Base-by-base conservation (phyloP, 2,888 invertebrate genomes). In the Dioctria rufipes region DNA sequence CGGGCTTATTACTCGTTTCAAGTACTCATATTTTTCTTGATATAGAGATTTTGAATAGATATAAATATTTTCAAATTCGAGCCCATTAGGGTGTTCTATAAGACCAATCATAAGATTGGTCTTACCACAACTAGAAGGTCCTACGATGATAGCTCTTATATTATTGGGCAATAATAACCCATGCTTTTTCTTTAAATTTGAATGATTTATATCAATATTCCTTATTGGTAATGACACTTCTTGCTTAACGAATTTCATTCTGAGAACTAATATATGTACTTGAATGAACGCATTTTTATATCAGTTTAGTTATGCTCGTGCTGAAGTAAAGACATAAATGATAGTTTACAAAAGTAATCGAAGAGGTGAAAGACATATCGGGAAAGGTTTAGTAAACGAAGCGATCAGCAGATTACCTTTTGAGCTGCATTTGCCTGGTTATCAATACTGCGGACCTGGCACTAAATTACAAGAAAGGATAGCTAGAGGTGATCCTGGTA, bases 121-220 rank as follows among this genome's bases (percentile, higher is more conserved):
- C 84, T 88, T 88, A 2, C 88, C 87, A 82, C 85, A 87, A 79
- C 85, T 86, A n/a, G 86, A 86, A 54, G 87, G 86, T 9, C 87
- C 87, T 6, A 85, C 83, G 80, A 88, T 84, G n/a, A 88, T 67
- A 11, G 78, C 83, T 69, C 83, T 66, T 71, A 84, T 82, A 60
- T 81, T 80, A 75, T 83, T 83, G 60, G 87, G 86, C 67, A 87
- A 82, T 79, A 87, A 80, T 11, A 81, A 66, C 25, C 86, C 84
- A 83, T 87, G 86, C 81, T 82, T 83, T 87, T 60, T 40, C 42
- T 25, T 25, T 25, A 25, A 25, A 25, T 25, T 25, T 25, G 25
- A 25, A 25, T 25, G 25, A 25, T 25, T 25, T 25, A 25, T 25
- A 25, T 25, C 25, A 25, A 25, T 25, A 25, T 25, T 25, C 2